Conservation (phyloP, 2,113 vertebrate species). For the Erythrocebus patas region DNA sequence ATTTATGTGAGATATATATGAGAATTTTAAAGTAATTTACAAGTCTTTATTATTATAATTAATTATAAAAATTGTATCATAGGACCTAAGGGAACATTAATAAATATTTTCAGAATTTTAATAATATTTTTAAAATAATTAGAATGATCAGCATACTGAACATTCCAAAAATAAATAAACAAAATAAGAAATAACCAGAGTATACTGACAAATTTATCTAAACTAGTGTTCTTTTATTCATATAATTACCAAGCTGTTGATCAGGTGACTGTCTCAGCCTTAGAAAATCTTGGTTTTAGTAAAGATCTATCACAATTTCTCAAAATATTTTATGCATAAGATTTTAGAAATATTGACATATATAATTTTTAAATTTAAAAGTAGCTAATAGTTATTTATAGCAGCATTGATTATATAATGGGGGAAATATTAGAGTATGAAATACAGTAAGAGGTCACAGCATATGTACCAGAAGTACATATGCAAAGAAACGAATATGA, state of each 20-base stretch:
- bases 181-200: not conserved
- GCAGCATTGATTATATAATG: not conserved
- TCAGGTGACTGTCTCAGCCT: not conserved
- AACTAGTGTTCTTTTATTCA: not conserved
- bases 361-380: not conserved
- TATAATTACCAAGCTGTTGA: not conserved
- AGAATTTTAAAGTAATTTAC: not conserved
- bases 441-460: not conserved
- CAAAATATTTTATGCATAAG: not conserved
- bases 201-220: not conserved
- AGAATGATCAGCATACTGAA: not conserved
- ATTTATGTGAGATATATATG: not conserved
- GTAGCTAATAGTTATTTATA: not conserved
- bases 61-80: not conserved
- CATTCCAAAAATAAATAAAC: not conserved
- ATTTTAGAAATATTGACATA: not conserved
- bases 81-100: not conserved
- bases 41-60: not conserved
- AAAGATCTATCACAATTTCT: not conserved
- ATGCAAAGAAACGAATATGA: not conserved
- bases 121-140: not conserved
- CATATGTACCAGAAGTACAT: not conserved
- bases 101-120: not conserved
- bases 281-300: not conserved
- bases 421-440: not conserved